Evolutionary conservation across 2,113 vertebrate genomes (phyloP).

Genomic region (Carollia perspicillata): DNA sequence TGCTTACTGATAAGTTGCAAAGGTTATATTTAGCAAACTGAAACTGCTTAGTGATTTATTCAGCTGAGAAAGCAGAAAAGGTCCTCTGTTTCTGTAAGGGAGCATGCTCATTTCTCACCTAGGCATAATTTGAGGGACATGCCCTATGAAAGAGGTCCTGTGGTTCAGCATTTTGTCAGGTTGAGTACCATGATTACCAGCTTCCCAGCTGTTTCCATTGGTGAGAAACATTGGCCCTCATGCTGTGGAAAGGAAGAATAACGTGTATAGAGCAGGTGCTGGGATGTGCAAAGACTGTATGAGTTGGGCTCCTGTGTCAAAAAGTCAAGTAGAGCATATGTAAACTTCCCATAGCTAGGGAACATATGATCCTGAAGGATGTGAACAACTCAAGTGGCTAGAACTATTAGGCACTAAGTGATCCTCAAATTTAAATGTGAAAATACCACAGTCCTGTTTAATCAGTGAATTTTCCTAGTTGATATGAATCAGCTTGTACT

Average conservation of each 20-base stretch:
- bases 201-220: background rate
- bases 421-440: background rate
- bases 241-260: background rate
- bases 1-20: background rate
- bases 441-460: background rate
- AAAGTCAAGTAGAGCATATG: background rate
- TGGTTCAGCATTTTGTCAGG: background rate
- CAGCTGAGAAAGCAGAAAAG: background rate
- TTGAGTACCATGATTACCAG: background rate
- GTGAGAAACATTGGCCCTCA: background rate
- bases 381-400: background rate
- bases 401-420: background rate
- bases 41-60: background rate
- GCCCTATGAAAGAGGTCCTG: background rate
- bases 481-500: background rate
- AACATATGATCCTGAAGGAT: background rate
- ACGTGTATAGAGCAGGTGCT: background rate
- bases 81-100: background rate
- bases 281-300: background rate
- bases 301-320: background rate
- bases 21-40: background rate
- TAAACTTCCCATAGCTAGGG: background rate
- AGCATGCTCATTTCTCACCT: background rate
- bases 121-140: background rate
- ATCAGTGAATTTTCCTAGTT: background rate